Conservation (phyloP, 2,113 vertebrate genomes). For the Eulemur macaco region DNA sequence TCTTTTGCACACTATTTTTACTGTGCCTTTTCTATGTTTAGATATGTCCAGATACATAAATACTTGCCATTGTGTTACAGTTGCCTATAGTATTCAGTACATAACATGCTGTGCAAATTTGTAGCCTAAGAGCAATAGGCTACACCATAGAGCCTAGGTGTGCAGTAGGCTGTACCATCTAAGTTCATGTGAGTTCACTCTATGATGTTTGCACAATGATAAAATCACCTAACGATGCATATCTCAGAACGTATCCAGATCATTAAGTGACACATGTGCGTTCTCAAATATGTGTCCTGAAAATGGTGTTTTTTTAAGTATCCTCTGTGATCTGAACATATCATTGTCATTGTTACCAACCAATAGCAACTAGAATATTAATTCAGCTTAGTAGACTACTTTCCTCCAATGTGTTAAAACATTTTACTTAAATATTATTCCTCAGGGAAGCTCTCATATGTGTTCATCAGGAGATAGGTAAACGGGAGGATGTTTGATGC, state of each 20-base stretch:
- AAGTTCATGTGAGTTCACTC: neutral
- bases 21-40: neutral
- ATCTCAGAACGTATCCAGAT: neutral
- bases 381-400: neutral
- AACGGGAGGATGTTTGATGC: neutral
- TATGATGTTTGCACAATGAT: neutral
- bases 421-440: neutral
- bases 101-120: neutral
- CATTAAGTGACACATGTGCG: neutral
- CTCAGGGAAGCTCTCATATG: neutral
- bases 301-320: neutral
- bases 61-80: neutral
- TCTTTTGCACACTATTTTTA: neutral
- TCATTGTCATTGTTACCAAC: neutral
- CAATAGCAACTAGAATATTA: neutral
- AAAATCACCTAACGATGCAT: neutral
- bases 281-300: neutral
- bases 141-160: neutral
- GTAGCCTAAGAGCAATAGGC: neutral
- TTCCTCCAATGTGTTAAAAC: conserved; percentile 7
- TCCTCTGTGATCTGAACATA: neutral
- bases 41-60: neutral
- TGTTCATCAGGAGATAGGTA: neutral
- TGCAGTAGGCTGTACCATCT: neutral
- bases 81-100: neutral